Percentiles rank a stretch among this genome's conserved stretches.
phyloP scores from a whole-genome alignment of 2,797 vertebrate genomes.

The Muscicapa striata region DNA sequence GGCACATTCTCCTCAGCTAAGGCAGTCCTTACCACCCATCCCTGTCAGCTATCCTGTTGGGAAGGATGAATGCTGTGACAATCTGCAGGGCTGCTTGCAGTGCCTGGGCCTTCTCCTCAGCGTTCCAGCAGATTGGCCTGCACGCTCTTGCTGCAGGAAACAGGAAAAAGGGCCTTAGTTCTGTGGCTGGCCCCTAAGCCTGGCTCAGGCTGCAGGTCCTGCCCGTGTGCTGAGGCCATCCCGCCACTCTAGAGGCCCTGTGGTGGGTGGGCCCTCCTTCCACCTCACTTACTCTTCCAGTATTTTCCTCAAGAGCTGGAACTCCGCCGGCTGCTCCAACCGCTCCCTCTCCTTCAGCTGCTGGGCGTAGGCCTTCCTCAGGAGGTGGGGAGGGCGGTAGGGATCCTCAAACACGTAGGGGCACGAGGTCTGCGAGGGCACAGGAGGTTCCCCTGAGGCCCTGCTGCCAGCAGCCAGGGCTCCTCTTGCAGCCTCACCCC shows the following conservation, averaged over 20 bases:
- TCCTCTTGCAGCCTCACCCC: background rate
- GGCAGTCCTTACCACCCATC: background rate
- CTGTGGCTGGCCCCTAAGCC: background rate
- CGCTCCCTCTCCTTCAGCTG: background rate
- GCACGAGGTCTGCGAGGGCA: background rate
- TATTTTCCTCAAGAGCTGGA: background rate
- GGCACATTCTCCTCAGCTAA: no score
- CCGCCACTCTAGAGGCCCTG: fast-evolving
- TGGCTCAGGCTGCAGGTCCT: background rate
- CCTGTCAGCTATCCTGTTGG: background rate
- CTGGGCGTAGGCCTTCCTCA: background rate
- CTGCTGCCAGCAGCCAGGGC: fast-evolving
- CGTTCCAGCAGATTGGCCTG: background rate
- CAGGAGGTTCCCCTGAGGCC: background rate
- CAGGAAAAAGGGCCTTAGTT: background rate
- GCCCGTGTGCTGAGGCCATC: fast-evolving
- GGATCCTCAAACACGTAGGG: background rate
- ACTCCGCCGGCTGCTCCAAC: background rate
- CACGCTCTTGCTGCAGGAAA: background rate
- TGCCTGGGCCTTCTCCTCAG: background rate
- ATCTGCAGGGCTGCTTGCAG: background rate
- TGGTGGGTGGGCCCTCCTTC: fast-evolving
- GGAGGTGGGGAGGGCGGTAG: background rate
- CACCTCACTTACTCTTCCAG: background rate
- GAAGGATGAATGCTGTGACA: background rate